Evolutionary conservation across 2,113 vertebrate genomes (phyloP).

Genomic region (Gambusia holbrooki): DNA sequence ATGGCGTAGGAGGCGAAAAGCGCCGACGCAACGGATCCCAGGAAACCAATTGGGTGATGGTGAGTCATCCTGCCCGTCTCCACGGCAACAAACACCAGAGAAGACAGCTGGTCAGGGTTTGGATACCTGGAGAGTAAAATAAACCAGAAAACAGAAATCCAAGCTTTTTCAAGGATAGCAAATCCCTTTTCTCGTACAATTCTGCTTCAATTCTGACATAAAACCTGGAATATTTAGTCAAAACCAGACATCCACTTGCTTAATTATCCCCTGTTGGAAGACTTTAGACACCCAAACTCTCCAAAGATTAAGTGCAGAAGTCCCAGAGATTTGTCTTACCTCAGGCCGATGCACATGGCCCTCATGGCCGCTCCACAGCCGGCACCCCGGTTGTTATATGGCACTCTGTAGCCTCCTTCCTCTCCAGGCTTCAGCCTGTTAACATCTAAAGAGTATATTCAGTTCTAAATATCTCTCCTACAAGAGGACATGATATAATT

Average conservation of each 20-base stretch:
- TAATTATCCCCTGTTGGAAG: too few relatives aligned
- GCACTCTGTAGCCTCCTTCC: conserved; percentile 78
- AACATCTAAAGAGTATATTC: conserved; percentile 69
- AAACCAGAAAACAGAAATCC: background rate
- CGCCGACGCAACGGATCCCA: conserved; percentile 82
- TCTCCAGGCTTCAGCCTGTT: conserved; percentile 81
- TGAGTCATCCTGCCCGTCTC: conserved; percentile 88
- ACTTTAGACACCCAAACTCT: too few relatives aligned
- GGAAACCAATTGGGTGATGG: conserved; percentile 84
- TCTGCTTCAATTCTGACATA: too few relatives aligned
- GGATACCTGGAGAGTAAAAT: conserved; percentile 74
- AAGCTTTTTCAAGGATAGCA: too few relatives aligned
- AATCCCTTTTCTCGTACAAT: too few relatives aligned
- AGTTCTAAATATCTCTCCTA: background rate
- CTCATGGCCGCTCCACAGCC: conserved; percentile 88
- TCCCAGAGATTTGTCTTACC: conserved; percentile 55
- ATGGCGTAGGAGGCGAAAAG: conserved; percentile 81
- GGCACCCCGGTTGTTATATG: conserved; percentile 79
- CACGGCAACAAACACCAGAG: conserved; percentile 80
- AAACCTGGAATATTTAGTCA: too few relatives aligned
- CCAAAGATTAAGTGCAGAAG: background rate
- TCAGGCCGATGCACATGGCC: conserved; percentile 87
- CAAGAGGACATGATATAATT: background rate
- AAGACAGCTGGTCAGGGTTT: conserved; percentile 75
- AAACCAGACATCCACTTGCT: too few relatives aligned